phyloP scores from a whole-genome alignment of 30 jellyfish, hydroid and myxozoan species.

The Turritopsis rubra region DNA sequence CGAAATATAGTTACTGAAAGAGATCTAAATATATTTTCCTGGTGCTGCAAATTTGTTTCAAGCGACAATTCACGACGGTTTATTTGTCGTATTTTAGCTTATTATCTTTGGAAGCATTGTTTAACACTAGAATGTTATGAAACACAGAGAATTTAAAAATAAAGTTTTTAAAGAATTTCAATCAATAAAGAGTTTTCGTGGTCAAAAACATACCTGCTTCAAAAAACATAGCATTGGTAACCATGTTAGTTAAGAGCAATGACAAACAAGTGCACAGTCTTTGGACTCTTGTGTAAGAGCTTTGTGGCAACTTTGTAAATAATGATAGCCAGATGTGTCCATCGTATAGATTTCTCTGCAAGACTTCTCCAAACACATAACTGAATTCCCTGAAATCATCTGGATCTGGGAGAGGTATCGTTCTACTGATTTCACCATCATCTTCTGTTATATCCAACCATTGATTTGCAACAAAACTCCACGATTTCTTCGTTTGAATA shows the following conservation, averaged over 20 bases:
- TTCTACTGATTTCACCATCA: conserved; percentile 66
- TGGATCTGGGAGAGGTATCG: conserved; percentile 48
- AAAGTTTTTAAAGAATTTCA: too few relatives aligned
- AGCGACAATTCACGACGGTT: too few relatives aligned
- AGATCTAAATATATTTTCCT: background rate
- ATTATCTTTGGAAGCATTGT: too few relatives aligned
- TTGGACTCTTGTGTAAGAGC: conserved; percentile 82
- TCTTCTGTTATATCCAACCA: conserved; percentile 97
- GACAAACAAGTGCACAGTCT: conserved; percentile 74
- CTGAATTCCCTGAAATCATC: conserved; percentile 68
- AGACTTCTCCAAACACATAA: conserved; percentile 59
- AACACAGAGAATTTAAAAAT: too few relatives aligned
- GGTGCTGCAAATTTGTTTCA: too few relatives aligned
- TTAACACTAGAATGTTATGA: too few relatives aligned
- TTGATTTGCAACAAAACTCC: conserved; percentile 66
- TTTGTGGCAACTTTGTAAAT: conserved; percentile 76
- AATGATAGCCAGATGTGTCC: conserved; percentile 92
- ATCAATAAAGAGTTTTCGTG: background rate
- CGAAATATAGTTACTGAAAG: background rate
- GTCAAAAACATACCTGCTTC: conserved; percentile 26
- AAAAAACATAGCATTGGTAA: conserved; percentile 90
- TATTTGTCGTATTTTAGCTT: too few relatives aligned
- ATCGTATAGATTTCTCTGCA: conserved; percentile 74
- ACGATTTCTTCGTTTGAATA: conserved; percentile 51
- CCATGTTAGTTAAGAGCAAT: conserved; percentile 66